A percentile compares a stretch with the other conserved stretches of the same genome.
These are phyloP conservation scores for Heterohyrax brucei DNA, from an alignment of 2,797 vertebrate species.

Conservation along the genomic window DNA sequence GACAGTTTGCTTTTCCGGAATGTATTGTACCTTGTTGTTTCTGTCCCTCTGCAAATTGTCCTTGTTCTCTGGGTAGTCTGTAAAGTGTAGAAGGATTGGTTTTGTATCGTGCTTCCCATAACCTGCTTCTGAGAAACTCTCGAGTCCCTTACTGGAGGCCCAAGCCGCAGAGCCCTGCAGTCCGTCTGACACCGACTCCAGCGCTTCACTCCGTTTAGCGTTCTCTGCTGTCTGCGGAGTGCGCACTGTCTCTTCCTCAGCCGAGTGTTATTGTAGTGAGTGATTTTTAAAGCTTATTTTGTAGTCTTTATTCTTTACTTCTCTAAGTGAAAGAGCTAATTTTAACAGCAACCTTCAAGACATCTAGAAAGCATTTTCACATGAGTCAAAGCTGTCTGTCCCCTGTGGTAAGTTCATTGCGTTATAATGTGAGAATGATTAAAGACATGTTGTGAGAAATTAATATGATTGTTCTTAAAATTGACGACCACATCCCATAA, in stretches of 20 bases:
- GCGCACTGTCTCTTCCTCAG: constrained; percentile 15
- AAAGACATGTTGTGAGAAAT: constrained; percentile 53
- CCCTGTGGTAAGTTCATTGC: constrained; percentile 24
- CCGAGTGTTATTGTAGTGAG: constrained; percentile 10
- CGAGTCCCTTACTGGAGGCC: neutral
- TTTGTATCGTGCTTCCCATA: constrained; percentile 66
- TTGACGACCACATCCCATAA: constrained; percentile 23
- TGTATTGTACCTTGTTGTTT: constrained; percentile 32
- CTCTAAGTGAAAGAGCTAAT: constrained; percentile 43
- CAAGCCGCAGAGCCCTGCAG: neutral
- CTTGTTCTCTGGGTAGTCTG: constrained; percentile 27
- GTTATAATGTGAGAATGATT: constrained; percentile 53
- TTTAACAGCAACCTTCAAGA: constrained; percentile 53
- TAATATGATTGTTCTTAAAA: constrained; percentile 47
- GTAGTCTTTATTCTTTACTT: neutral
- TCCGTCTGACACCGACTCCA: constrained; percentile 26
- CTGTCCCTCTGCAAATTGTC: constrained; percentile 55
- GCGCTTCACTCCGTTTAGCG: constrained; percentile 59
- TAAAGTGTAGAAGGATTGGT: constrained; percentile 55
- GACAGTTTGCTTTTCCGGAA: constrained; percentile 68
- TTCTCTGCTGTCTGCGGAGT: neutral
- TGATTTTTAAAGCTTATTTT: constrained; percentile 60
- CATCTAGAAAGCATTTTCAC: constrained; percentile 58
- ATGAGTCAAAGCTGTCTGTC: constrained; percentile 40
- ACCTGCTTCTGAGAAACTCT: constrained; percentile 61